Base-by-base conservation (phyloP, 2,888 invertebrate genomes). In the Baccha elongata region DNA sequence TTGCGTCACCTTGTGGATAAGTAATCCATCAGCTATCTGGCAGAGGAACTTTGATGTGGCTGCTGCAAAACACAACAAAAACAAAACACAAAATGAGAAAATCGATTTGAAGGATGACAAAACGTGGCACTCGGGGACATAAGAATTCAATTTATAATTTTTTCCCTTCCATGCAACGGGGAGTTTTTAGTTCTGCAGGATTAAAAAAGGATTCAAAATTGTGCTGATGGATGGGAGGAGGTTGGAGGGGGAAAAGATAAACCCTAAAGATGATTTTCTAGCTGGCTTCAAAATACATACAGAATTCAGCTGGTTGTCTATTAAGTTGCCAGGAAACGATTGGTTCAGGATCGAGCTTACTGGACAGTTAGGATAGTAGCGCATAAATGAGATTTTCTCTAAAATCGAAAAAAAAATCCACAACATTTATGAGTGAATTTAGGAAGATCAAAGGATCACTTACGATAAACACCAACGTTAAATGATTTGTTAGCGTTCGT, bases 331-430 rank as follows among this genome's bases (percentile, higher is more conserved):
- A 92, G 40, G 91, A 89, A 84, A 91, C 88, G 78, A 88, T 89
- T 55, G 91, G 91, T 73, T 89, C 89, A 3, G 91, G 91, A 86
- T 92, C 92, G 17, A 92, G 92, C 80, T 88, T 93, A 93, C 55
- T 89, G 89, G 0, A 91, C 93, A 60, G 89, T 91, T 86, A 93
- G 92, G 5, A 91, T 89, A 13, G 89, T 88, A 32, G 91, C 90
- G 55, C 86, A 91, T 90, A 87, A 93, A 93, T 50, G 91, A 91
- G 71, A 93, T 91, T 83, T 92, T 92, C 84, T 92, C 93, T 93
- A 71, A 75, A 62, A 76, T 55, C 48, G 35, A 23, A 64, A 65
- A 35, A 46, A 37, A 46, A 26, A 68, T n/a, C n/a, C n/a, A 65
- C 13, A 60, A 53, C 13, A 50, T 40, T 55, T 15, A 32, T 42